These are phyloP conservation scores for Eupithecia insigniata DNA, from an alignment of 2,888 invertebrate genomes.

Conservation along the genomic window DNA sequence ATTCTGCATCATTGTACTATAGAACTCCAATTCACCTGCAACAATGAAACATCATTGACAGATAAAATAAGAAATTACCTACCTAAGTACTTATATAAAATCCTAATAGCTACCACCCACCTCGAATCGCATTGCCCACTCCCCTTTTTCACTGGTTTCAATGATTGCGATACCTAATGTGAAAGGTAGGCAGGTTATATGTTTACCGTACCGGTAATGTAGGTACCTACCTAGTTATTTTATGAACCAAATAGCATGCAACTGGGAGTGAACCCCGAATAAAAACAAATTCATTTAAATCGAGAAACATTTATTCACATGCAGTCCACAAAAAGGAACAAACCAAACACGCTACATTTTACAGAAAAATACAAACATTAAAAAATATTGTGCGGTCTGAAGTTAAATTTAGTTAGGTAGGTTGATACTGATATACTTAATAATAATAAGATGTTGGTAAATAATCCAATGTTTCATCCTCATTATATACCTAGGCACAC, in stretches of 20 bases:
- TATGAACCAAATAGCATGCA: background rate
- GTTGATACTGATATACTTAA: background rate
- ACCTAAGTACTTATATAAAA: slow-evolving; percentile 12
- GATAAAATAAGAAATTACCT: slow-evolving; percentile 32
- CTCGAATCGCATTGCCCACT: background rate
- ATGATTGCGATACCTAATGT: background rate
- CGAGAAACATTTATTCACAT: slow-evolving; percentile 83
- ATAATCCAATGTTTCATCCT: background rate
- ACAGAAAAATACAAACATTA: slow-evolving; percentile 69
- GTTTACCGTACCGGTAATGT: background rate
- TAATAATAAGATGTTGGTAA: background rate
- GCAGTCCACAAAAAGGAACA: slow-evolving; percentile 76
- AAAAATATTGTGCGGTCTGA: slow-evolving; percentile 55
- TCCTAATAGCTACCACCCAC: background rate
- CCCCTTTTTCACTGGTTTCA: background rate
- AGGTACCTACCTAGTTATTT: background rate
- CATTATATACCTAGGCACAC: no score
- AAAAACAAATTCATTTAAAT: slow-evolving; percentile 50
- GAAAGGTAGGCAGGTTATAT: background rate
- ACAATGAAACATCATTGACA: slow-evolving; percentile 66
- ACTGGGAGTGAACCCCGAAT: background rate
- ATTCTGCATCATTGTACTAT: slow-evolving; percentile 80
- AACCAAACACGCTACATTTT: slow-evolving; percentile 79
- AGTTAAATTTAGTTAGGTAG: background rate
- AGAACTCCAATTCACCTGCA: slow-evolving; percentile 82